Base-by-base conservation (phyloP, 2,797 vertebrate species). In the Alca torda region DNA sequence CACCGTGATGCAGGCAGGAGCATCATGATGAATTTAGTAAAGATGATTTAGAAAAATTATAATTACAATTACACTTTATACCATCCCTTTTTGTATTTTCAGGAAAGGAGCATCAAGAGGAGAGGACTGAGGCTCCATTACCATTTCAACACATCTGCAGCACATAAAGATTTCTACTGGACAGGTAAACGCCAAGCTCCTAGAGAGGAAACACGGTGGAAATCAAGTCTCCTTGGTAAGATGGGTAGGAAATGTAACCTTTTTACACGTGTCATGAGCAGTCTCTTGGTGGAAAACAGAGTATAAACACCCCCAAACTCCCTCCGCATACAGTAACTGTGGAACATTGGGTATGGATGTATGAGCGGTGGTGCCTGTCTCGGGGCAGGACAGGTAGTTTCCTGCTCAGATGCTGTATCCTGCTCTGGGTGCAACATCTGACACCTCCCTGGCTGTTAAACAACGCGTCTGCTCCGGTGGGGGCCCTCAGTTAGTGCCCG, bases 381-480 rank as follows among this genome's bases (percentile, higher is more conserved):
- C 5, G 1, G 77, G 39, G 60, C 46, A 68, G 74, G 41, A 15
- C 59, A 57, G 54, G 60, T 5, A 33, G 37, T 45, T 59, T 50
- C 28, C 28, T 21, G 50, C 35, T 39, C 2, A 41, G 54, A 6
- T 33, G 10, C 1, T 37, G 48, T 33, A 0, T 21, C 63, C 43
- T 81, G 82, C 8, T 79, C 57, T 37, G 14, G 5, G 0, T 59
- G 69, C n/a, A 21, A 8, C 39, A 4, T 8, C 56, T 86, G 6
- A 12, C 68, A 20, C 46, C 41, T 30, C 56, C 25, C 50, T 41
- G 74, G 64, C 7, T 64, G 18, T 18, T 63, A 5, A 70, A n/a
- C 3, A 39, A 11, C 2, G 0, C 3, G 1, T 4, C 57, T 70
- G 41, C 35, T 48, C 39, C 2, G 1, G 24, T 12, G n/a, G 0